Evolutionary conservation across 2,888 invertebrate genomes (phyloP).

Genomic region (Drosophila bunnanda): DNA sequence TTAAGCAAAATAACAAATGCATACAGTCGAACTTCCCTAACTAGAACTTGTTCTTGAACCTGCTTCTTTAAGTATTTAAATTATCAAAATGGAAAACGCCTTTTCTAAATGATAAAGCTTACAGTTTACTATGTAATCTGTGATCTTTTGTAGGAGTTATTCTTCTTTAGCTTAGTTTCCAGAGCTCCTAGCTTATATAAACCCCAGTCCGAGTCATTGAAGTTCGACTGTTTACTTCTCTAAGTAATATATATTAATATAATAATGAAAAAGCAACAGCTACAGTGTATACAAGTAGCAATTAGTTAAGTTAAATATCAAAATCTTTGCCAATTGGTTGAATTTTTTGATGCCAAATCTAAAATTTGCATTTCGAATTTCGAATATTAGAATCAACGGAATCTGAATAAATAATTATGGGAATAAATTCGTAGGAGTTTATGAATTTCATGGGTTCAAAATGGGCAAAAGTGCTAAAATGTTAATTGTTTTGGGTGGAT

Average conservation of each 20-base stretch:
- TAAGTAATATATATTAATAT: not conserved
- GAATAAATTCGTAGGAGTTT: not conserved
- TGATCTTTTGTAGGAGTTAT: no score
- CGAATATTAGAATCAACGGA: slow-evolving; percentile 6
- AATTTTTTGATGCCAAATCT: slow-evolving; percentile 18
- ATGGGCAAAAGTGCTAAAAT: slow-evolving; percentile 2
- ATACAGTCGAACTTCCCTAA: not conserved
- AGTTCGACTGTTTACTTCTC: not conserved
- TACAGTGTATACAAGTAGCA: not conserved
- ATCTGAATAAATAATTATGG: not conserved
- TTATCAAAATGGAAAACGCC: not conserved
- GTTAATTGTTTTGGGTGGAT: not conserved
- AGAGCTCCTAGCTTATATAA: not conserved
- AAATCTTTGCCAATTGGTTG: not conserved
- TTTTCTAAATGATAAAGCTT: no score
- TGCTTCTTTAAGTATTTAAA: not conserved
- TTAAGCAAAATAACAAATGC: not conserved
- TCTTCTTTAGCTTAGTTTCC: not conserved
- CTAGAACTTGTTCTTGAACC: not conserved
- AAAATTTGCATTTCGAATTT: slow-evolving; percentile 12
- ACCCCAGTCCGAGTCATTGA: not conserved
- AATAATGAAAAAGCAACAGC: not conserved
- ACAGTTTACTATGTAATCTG: no score
- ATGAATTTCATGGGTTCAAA: not conserved
- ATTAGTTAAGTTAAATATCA: slow-evolving; percentile 3